These are phyloP conservation scores for Drosophila bocki DNA, from an alignment of 1,140 invertebrate species.

Conservation along the genomic window DNA sequence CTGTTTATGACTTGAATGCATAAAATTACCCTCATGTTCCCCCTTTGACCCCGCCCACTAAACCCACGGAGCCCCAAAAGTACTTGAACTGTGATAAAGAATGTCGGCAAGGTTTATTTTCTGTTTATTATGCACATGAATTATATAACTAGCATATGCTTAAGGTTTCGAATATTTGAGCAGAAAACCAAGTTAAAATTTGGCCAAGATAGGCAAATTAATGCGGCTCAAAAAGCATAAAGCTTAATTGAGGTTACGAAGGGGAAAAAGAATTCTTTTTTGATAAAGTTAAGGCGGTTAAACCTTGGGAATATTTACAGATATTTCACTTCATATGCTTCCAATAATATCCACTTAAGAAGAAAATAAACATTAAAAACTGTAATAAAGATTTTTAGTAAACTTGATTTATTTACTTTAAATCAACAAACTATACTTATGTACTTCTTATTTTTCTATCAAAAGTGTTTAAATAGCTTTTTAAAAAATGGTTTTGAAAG, in stretches of 20 bases:
- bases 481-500: neutral
- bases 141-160: constrained; percentile 43
- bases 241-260: constrained; percentile 10
- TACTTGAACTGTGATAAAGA: constrained; percentile 28
- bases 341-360: no score
- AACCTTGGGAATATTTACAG: neutral
- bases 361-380: neutral
- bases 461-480: neutral
- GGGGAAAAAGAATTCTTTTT: constrained; percentile 1
- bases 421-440: neutral
- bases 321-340: neutral
- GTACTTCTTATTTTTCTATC: neutral
- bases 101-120: constrained; percentile 26
- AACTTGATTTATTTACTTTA: neutral
- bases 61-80: constrained; percentile 8
- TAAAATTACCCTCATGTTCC: constrained; percentile 54
- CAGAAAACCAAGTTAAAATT: constrained; percentile 16
- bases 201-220: constrained; percentile 32
- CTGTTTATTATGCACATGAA: constrained; percentile 44
- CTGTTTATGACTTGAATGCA: constrained; percentile 79
- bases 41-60: constrained; percentile 13
- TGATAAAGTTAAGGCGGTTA: neutral
- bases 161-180: constrained; percentile 10
- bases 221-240: constrained; percentile 3
- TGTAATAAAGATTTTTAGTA: neutral